Conservation (phyloP, 1,140 invertebrate genomes). For the Heliconius eleuchia region DNA sequence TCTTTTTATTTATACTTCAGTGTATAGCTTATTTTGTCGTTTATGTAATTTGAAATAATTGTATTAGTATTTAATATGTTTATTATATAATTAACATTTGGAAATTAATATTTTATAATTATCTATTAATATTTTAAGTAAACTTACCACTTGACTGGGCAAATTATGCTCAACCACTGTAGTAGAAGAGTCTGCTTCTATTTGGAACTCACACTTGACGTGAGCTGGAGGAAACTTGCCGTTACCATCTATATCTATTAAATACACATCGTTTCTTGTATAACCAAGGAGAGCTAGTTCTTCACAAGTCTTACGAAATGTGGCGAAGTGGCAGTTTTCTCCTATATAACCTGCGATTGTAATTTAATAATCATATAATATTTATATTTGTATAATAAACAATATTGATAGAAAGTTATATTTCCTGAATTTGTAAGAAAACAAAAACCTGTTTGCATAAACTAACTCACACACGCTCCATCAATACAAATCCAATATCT, state of each 20-base stretch:
- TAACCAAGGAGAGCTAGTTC: slow-evolving; percentile 92
- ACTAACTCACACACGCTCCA: too few relatives aligned
- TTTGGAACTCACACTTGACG: slow-evolving; percentile 95
- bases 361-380: background rate
- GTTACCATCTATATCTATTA: slow-evolving; percentile 96
- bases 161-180: slow-evolving; percentile 96
- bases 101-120: too few relatives aligned
- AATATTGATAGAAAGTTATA: too few relatives aligned
- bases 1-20: too few relatives aligned
- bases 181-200: slow-evolving; percentile 91
- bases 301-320: slow-evolving; percentile 94
- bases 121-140: background rate
- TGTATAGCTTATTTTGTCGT: too few relatives aligned
- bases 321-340: slow-evolving; percentile 96
- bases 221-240: slow-evolving; percentile 94
- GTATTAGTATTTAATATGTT: too few relatives aligned
- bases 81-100: too few relatives aligned
- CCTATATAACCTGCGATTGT: slow-evolving; percentile 86
- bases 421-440: too few relatives aligned
- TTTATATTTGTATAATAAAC: too few relatives aligned
- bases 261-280: slow-evolving; percentile 93
- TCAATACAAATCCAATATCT: too few relatives aligned
- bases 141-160: slow-evolving; percentile 88
- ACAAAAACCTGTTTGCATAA: too few relatives aligned
- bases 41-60: too few relatives aligned